These are phyloP conservation scores for Palaemon carinicauda DNA, from an alignment of 1,140 invertebrate genomes.

Conservation along the genomic window DNA sequence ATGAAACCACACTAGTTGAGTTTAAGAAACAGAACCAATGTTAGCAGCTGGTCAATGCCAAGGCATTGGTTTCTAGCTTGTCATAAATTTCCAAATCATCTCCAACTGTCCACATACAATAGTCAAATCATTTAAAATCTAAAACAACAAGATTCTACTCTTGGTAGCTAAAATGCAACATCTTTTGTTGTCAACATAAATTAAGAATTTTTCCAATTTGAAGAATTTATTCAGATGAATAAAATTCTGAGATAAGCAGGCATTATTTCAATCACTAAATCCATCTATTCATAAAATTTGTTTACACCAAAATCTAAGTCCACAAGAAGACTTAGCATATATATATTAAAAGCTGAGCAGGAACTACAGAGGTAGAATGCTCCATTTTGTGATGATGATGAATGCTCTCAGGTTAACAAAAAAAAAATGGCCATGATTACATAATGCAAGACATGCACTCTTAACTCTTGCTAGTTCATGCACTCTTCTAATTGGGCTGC, in stretches of 20 bases:
- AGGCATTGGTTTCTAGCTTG: conserved; percentile 49
- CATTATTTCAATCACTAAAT: conserved; percentile 39
- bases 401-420: conserved; percentile 51
- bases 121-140: conserved; percentile 41
- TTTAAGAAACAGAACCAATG: conserved; percentile 36
- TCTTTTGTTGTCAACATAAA: conserved; percentile 46
- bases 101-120: conserved; percentile 39
- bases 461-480: conserved; percentile 45
- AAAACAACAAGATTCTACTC: conserved; percentile 50
- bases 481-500: conserved; percentile 27
- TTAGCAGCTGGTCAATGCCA: conserved; percentile 38
- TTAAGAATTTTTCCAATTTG: conserved; percentile 15
- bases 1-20: conserved; percentile 24
- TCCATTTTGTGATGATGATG: conserved; percentile 49
- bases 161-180: conserved; percentile 43
- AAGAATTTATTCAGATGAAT: conserved; percentile 23
- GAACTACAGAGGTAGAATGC: conserved; percentile 53
- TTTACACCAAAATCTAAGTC: conserved; percentile 44
- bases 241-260: conserved; percentile 29
- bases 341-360: conserved; percentile 33
- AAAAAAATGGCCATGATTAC: conserved; percentile 40
- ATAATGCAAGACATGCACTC: conserved; percentile 47
- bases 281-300: conserved; percentile 36
- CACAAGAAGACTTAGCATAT: conserved; percentile 38
- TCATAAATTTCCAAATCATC: conserved; percentile 39